Base-by-base conservation (phyloP, 2,113 vertebrate genomes). In the Seriola aureovittata region DNA sequence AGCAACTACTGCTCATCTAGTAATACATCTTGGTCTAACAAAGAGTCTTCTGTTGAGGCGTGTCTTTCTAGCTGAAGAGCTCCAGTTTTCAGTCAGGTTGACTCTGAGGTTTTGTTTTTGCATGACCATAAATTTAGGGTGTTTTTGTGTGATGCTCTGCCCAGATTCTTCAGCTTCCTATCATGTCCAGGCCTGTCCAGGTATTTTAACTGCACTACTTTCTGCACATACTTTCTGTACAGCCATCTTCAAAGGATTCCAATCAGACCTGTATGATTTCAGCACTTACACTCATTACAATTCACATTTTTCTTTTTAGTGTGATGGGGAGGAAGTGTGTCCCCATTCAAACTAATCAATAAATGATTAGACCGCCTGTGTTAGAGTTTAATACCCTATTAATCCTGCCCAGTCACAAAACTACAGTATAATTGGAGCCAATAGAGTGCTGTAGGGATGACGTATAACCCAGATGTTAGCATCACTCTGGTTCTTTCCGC, bases 91-190 rank as follows among this genome's bases (percentile, higher is more conserved):
- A 52, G 13, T 5, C 16, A 68, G 14, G 8, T 55, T 4, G 8
- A 55, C 52, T 11, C 6, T n/a, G 14, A 62, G 46, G 40, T 55
- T 69, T 68, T 68, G 62, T 67, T n/a, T 58, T 75, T 68, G 64
- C 71, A 73, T 60, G 62, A 62, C 44, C 4, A 3, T 19, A 48
- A 64, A 23, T 57, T 40, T 34, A 44, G 50, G 52, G 29, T 34
- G 40, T 48, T 59, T n/a, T 11, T 76, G 12, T 29, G 48, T 2
- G 17, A 23, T 25, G 57, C 63, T 38, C 40, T 50, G 16, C 46
- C 42, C 44, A 79, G 81, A 86, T 87, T 87, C 67, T 70, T 87
- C 52, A 76, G 63, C 14, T 79, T 85, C 58, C 57, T 80, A 46
- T 55, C 78, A 50, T 50, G 85, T 82, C 52, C 23, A 60, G 50